These are phyloP conservation scores for Oreochromis tanganicae DNA, from an alignment of 2,113 vertebrate species.

Conservation along the genomic window DNA sequence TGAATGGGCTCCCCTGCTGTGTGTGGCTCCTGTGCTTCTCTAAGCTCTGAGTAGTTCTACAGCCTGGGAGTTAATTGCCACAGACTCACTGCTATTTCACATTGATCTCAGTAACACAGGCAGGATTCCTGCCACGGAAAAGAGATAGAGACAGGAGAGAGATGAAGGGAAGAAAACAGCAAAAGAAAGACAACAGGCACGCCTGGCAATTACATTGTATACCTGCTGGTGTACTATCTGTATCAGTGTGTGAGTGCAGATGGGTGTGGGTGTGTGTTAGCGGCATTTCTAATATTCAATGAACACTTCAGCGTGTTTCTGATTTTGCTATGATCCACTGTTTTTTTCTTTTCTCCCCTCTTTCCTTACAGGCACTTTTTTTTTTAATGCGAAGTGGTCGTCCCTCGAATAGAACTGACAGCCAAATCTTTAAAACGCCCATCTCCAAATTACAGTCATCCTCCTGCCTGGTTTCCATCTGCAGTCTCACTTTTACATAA, in stretches of 20 bases:
- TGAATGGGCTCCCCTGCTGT: constrained; percentile 26
- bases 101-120: constrained; percentile 14
- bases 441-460: constrained; percentile 28
- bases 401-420: neutral
- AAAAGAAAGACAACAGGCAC: neutral
- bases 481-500: neutral
- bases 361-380: neutral
- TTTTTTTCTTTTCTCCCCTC: neutral
- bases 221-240: neutral
- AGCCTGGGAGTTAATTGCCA: constrained; percentile 44
- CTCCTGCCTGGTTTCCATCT: neutral
- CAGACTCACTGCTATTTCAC: constrained; percentile 6
- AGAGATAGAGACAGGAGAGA: neutral
- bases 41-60: constrained; percentile 7
- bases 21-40: constrained; percentile 10
- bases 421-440: neutral
- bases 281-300: neutral
- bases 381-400: neutral
- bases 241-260: neutral
- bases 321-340: neutral
- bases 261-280: neutral
- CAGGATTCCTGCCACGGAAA: neutral
- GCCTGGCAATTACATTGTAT: neutral
- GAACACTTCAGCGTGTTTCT: neutral
- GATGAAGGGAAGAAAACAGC: neutral